Base-by-base conservation (phyloP, 2,113 vertebrate genomes). In the Cyphomyrus plagiostoma region DNA sequence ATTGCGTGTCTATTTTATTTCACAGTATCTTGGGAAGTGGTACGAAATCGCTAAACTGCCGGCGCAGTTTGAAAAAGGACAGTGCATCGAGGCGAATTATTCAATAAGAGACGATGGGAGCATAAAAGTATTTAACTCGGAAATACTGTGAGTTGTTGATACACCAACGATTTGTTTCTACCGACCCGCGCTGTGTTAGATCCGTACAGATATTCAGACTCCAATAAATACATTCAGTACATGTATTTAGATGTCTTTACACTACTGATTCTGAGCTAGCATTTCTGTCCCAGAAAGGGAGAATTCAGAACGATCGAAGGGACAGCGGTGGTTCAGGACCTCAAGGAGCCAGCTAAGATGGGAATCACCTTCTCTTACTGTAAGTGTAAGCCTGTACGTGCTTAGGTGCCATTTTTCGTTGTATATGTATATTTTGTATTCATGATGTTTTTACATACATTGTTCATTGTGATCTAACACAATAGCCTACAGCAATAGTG, bases 261-360 rank as follows among this genome's bases (percentile, higher is more conserved):
- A 77, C 30, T 80, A 15, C 35, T 42, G 35, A 80, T 42, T 42
- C 35, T 80, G 74, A 80, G 4, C 17, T 84, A 48, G 4, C 0
- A 30, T 74, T 88, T 58, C 1, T 85, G 49, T 85, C 86, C 91
- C 92, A 96, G 96, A 86, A 94, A 96, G 80, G 97, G 97, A 89
- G 94, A 94, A 39, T 4, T 96, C 90, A 96, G 93, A 1, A 95
- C 95, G 89, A 94, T 97, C 0, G 96, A 96, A 93, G 97, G 97
- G 8, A 97, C 94, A 10, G 94, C 96, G n/a, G 94, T 95, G 62
- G 93, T 94, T 11, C 94, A 92, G 88, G 96, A 99, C 77, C 58
- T 93, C 3, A 96, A 95, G 42, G 96, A 98, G 90, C 97, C 97
- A 0, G 98, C 97, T 90, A 98, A 98, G 92, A 91, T 99, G 91